phyloP scores from a whole-genome alignment of 1,140 invertebrate species.

The Drosophila baimaii region DNA sequence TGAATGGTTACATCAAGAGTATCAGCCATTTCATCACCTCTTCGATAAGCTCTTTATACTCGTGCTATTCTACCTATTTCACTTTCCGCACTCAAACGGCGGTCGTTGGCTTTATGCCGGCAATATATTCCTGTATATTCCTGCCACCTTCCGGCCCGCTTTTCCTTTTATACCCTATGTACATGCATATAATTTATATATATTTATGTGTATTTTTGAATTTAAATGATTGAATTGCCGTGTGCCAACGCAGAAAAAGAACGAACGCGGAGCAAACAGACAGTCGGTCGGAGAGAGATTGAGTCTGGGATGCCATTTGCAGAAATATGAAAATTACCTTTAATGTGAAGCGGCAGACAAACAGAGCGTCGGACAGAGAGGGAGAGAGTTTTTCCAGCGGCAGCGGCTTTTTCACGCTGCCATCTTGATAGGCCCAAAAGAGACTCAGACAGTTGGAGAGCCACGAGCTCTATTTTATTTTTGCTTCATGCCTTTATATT shows the following conservation, averaged over 20 bases:
- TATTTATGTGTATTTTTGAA: conserved; percentile 76
- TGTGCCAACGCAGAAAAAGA: conserved; percentile 37
- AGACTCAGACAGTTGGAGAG: conserved; percentile 29
- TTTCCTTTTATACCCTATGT: conserved; percentile 13
- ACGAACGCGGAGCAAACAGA: conserved; percentile 22
- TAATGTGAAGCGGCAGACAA: conserved; percentile 69
- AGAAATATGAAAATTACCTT: conserved; percentile 81
- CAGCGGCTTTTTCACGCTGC: conserved; percentile 39
- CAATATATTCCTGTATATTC: conserved; percentile 43
- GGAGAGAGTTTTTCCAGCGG: conserved; percentile 33
- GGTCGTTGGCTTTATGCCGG: conserved; percentile 52
- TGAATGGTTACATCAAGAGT: conserved; percentile 35
- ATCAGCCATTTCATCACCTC: conserved; percentile 52
- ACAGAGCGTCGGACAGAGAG: conserved; percentile 17
- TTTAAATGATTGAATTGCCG: conserved; percentile 78
- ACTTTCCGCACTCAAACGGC: conserved; percentile 33
- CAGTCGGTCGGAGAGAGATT: conserved; percentile 4
- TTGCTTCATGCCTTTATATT: conserved; percentile 73
- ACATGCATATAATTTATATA: conserved; percentile 48
- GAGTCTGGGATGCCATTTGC: conserved; percentile 59
- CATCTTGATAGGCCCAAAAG: conserved; percentile 44
- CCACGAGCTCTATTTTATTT: conserved; percentile 75
- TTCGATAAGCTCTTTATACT: conserved; percentile 32
- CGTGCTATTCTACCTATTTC: conserved; percentile 28
- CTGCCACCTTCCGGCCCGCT: conserved; percentile 2